Base-by-base conservation (phyloP, 2,797 vertebrate genomes). In the Gymnocypris eckloni region DNA sequence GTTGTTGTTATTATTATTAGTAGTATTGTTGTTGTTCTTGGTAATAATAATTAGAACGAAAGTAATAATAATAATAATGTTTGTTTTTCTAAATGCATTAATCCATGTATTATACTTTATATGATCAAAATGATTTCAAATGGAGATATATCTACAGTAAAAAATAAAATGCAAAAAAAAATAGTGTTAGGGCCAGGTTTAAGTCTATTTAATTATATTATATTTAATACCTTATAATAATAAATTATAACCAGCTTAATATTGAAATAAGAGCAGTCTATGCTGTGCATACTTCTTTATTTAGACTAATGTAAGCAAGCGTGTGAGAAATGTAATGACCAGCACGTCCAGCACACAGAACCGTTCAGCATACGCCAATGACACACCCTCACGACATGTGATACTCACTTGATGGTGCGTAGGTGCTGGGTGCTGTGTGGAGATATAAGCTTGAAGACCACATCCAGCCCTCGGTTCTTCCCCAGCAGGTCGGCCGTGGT, bases 361-460 rank as follows among this genome's bases (percentile, higher is more conserved):
- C 50, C n/a, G 10, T 70, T 78, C 20, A 48, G 39, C 39, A 75
- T n/a, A 33, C 6, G 18, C 37, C 52, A 75, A n/a, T 72, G 73
- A 84, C 48, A 11, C 48, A 54, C 71, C 9, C 45, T 54, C 37
- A 45, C 12, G 28, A 77, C 54, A 78, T 78, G 15, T 37, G 67
- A 66, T 90, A 89, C 90, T 76, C 95, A 99, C 98, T 96, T 98
- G 92, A 97, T 92, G 4, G 93, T 93, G 84, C 87, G 93, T 72
- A 95, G 87, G 59, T 93, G 92, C 86, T 92, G 95, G 90, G 90
- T 94, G 88, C 95, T 95, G 73, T 96, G 96, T 6, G 95, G 95
- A 56, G 95, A 93, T 89, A 98, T 95, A 88, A 97, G 94, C 77
- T 90, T 91, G 93, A 97, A 96, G 89, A 98, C 93, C 79, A 96